Conservation (phyloP, 2,888 invertebrate genomes). For the Cordilura impudica region DNA sequence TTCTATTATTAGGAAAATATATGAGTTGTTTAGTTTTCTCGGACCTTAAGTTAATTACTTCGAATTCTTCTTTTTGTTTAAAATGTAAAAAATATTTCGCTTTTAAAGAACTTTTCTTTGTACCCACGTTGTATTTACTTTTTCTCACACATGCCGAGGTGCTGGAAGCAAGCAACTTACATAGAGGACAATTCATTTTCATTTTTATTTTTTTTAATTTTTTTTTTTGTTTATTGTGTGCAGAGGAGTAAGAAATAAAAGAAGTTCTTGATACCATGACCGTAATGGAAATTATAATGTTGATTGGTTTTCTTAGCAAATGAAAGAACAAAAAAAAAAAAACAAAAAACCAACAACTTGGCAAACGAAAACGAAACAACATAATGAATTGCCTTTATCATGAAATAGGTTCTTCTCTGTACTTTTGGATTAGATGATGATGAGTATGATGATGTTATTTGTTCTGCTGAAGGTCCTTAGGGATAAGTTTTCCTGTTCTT, state of each 20-base stretch:
- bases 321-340: neutral
- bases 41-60: no score
- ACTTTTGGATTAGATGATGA: neutral
- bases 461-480: constrained; percentile 49
- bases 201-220: constrained; percentile 61
- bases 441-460: constrained; percentile 32
- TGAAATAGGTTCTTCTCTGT: constrained; percentile 48
- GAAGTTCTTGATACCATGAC: constrained; percentile 38
- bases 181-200: no score
- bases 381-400: constrained; percentile 49
- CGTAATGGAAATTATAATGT: constrained; percentile 66
- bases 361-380: constrained; percentile 29
- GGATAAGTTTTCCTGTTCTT: constrained; percentile 43
- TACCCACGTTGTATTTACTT: no score
- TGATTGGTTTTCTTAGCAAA: constrained; percentile 65
- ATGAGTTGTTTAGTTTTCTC: no score
- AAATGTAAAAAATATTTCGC: no score
- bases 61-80: no score
- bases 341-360: constrained; percentile 8
- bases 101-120: no score
- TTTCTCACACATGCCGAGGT: no score
- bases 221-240: neutral
- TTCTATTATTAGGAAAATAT: no score
- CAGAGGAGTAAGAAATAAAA: neutral
- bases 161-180: no score